Base-by-base conservation (phyloP, 92 coral and sea anemone species). In the Epizoanthus ramosus region DNA sequence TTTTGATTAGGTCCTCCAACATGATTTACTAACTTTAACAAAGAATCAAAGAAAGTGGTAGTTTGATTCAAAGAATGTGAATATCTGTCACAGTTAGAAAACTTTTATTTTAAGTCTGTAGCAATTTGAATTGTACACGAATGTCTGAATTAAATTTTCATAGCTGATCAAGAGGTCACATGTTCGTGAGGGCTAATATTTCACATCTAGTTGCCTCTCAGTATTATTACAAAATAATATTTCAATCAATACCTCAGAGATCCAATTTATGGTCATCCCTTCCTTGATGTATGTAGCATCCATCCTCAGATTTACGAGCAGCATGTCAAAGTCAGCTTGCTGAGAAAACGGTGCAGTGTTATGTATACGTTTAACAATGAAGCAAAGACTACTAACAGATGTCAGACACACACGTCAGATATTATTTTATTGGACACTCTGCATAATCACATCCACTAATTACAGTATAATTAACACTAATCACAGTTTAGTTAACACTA, bases 251-350 rank as follows among this genome's bases (percentile, higher is more conserved):
- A 96, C 99, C 87, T 96, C 99, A 39, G 98, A 85, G 31, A 94
- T 84, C 99, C 99, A 96, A 87, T 13, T 82, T 50, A 96, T 70
- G 75, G 92, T 86, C 99, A 96, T 96, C 28, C 98, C 99, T 81
- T 96, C 99, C 52, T 94, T 94, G 73, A 96, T 83, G 79, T 85
- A 96, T 1, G 98, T 94, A 17, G 99, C 98, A 75, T 96, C 99
- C 98, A 96, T 96, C 63, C 99, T 84, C 17, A 96, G 74, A 77
- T 96, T 96, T 59, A 94, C 98, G 77, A 96, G 73, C 64, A 96
- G 91, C 99, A 96, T 94, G 58, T 96, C 99, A 90, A 96, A 96
- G 85, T 96, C 99, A 52, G 99, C 92, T 96, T 96, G 99, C 99
- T 96, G 80, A 41, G 64, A 73, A 56, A 8, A 19, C 52, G 3